A percentile compares a stretch with the other conserved stretches of the same genome.
phyloP scores from a whole-genome alignment of 2,888 invertebrate species.

The Hyalella azteca region DNA sequence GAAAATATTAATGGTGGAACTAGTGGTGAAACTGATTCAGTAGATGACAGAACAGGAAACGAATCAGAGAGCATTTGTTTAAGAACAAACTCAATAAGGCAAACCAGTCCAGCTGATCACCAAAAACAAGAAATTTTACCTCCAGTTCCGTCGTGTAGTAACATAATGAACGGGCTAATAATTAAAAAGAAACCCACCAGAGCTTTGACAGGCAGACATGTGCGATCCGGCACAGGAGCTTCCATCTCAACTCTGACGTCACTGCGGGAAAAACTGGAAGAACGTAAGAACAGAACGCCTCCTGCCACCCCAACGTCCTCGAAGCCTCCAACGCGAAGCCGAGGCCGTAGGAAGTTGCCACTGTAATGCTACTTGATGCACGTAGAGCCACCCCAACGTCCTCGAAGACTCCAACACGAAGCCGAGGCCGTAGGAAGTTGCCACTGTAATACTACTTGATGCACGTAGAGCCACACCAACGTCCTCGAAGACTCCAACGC shows the following conservation, averaged over 20 bases:
- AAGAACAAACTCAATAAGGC: too few relatives aligned
- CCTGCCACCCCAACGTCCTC: background rate
- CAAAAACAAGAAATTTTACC: too few relatives aligned
- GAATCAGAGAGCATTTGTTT: too few relatives aligned
- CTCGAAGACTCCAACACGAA: background rate
- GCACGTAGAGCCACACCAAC: too few relatives aligned
- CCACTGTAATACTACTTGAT: constrained; percentile 8
- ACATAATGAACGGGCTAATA: background rate
- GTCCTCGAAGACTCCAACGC: background rate
- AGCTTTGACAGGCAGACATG: constrained; percentile 65
- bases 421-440: background rate
- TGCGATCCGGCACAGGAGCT: constrained; percentile 64
- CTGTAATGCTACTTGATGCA: too few relatives aligned
- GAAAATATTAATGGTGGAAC: background rate
- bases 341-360: constrained; percentile 10
- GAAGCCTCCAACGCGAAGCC: background rate
- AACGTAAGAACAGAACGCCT: constrained; percentile 59
- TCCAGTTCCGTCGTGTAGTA: background rate
- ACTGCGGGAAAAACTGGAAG: constrained; percentile 64
- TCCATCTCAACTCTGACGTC: constrained; percentile 63
- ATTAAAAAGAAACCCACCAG: constrained; percentile 63
- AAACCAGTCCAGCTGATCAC: too few relatives aligned
- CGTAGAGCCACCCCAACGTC: background rate
- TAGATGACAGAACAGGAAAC: too few relatives aligned
- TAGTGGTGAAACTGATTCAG: background rate